Evolutionary conservation across 2,888 invertebrate species (phyloP), one percentile per base, ranked within the genome.

Genomic region (Oscheius sp.): DNA sequence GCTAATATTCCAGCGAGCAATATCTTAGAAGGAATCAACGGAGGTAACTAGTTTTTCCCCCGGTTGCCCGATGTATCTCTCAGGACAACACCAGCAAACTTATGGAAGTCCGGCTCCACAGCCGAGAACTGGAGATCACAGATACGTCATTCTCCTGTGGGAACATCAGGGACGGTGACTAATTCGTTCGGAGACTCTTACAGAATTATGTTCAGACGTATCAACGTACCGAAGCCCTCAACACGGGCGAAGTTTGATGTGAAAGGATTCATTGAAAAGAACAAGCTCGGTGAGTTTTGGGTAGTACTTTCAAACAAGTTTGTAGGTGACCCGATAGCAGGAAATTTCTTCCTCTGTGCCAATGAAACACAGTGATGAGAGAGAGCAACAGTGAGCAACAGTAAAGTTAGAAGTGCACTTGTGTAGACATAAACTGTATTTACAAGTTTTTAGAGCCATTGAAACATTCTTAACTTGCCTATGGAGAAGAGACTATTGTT

Each of bases 1-100:
- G 78, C 76, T 62, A 89, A 89, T 81, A 89, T 89, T 68, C 89
- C 89, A 21, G 88, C 87, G 47, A 84, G 82, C 78, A 89, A 89
- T 71, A 82, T 89, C 58, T 80, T 85, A 59, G 89, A 89, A 65
- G 89, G 89, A 74, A 87, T 89, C 70, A 88, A 88, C 70, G 88
- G 89, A 75, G 89, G 88, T 76, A 37, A 58, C 35, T 59, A 68
- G 48, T 33, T 50, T 35, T 21, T 21, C 4, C 62, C 57, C 35
- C 47, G n/a, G 33, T 53, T 63, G 73, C 57, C 57, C 21, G 35
- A 32, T 37, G 33, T 33, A 9, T 7, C 32, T 58, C 33, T 29
- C 21, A 73, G 74, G 87, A 32, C 88, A 88, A 73, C 88, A 88
- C 73, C 88, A 88, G 75, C 85, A 86, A 82, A 84, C 88, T n/a